These are phyloP conservation scores for Rhinogobio ventralis DNA, from an alignment of 2,797 vertebrate genomes.

Conservation along the genomic window DNA sequence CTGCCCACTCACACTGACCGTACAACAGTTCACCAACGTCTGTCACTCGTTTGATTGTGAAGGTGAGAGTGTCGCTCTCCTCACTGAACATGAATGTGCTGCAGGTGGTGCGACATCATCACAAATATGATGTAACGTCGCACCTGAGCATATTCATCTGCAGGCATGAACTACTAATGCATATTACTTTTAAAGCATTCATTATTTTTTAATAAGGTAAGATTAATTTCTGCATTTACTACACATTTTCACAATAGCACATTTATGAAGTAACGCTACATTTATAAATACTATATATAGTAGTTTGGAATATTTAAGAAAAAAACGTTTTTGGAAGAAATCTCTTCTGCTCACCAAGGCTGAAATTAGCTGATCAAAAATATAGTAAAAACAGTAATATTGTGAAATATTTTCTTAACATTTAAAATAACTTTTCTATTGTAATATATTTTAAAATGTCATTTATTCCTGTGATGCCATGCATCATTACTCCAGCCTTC, in stretches of 20 bases:
- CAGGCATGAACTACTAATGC: not conserved
- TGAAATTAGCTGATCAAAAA: too few species aligned
- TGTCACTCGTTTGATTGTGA: constrained; percentile 44
- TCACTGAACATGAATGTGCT: not conserved
- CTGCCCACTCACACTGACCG: constrained; percentile 27
- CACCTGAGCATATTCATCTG: not conserved
- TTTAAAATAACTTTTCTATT: too few species aligned
- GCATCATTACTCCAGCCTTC: too few species aligned
- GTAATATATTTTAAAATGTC: too few species aligned
- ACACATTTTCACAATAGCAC: not conserved
- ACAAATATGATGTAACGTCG: not conserved
- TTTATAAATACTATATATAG: not conserved
- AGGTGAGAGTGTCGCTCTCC: constrained; percentile 8
- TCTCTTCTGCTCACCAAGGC: too few species aligned
- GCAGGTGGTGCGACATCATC: not conserved
- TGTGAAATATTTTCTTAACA: too few species aligned
- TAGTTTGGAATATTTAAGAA: too few species aligned
- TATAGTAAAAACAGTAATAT: too few species aligned
- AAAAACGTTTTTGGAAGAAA: too few species aligned
- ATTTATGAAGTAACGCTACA: not conserved
- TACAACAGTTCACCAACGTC: constrained; percentile 37
- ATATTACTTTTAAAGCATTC: not conserved
- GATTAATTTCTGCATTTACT: not conserved
- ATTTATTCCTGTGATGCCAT: too few species aligned
- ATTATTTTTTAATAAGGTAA: not conserved